Percentiles rank a stretch among this genome's conserved stretches.
Evolutionary conservation across 2,888 invertebrate genomes (phyloP).

Genomic region (Diabrotica balteata): DNA sequence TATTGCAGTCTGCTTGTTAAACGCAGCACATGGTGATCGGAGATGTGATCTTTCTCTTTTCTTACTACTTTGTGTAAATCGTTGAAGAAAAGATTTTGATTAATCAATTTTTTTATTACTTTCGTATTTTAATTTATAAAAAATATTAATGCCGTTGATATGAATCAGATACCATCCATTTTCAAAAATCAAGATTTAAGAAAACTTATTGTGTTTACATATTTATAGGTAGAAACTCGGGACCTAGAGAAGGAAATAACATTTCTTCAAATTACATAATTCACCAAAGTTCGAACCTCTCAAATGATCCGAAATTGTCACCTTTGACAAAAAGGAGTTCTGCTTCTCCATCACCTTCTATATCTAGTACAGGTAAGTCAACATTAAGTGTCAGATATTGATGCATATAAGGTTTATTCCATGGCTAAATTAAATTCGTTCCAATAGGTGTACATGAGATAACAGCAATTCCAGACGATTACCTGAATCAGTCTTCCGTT

Average conservation of each 20-base stretch:
- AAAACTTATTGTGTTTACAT: background rate
- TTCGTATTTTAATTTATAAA: no score
- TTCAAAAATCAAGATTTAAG: no score
- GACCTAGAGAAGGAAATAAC: constrained; percentile 53
- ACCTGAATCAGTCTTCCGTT: constrained; percentile 82
- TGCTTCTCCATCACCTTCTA: constrained; percentile 55
- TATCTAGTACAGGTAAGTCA: constrained; percentile 46
- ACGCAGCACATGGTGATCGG: no score
- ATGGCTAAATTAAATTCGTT: constrained; percentile 26
- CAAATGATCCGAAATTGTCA: constrained; percentile 53
- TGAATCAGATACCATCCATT: no score
- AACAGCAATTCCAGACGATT: constrained; percentile 85
- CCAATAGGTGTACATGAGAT: constrained; percentile 69
- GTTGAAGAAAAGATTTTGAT: no score
- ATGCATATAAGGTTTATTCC: no score
- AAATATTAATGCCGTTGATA: no score
- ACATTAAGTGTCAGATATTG: no score
- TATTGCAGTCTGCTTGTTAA: no score
- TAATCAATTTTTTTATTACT: no score
- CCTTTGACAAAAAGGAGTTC: constrained; percentile 54
- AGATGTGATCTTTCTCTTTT: no score
- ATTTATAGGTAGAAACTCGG: constrained; percentile 56
- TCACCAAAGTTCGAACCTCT: constrained; percentile 49
- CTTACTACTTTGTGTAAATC: no score
- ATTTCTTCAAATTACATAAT: constrained; percentile 49